A percentile compares a stretch with the other conserved stretches of the same genome.
These are phyloP conservation scores for Sinonovacula constricta DNA, from an alignment of 1,140 invertebrate genomes.

Conservation along the genomic window DNA sequence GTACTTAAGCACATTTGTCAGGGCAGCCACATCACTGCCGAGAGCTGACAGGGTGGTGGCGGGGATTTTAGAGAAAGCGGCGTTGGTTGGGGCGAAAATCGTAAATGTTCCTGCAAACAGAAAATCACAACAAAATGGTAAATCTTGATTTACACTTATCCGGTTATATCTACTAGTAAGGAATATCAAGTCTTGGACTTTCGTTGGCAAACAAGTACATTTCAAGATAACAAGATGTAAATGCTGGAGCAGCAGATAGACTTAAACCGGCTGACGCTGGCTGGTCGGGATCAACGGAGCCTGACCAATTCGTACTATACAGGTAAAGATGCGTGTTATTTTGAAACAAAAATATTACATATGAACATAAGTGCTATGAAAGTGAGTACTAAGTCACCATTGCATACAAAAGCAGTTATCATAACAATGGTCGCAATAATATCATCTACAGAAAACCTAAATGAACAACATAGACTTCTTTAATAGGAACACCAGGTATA, in stretches of 20 bases:
- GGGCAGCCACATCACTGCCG: conserved; percentile 82
- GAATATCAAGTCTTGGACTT: not conserved
- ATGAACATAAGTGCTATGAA: too few species aligned
- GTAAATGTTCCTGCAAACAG: conserved; percentile 83
- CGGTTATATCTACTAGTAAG: not conserved
- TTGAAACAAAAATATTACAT: too few species aligned
- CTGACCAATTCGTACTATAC: too few species aligned
- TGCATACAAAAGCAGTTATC: too few species aligned
- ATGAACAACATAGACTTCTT: too few species aligned
- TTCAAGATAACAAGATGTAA: not conserved
- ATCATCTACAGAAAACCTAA: too few species aligned
- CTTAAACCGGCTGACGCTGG: too few species aligned
- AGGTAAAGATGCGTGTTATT: too few species aligned
- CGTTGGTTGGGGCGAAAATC: conserved; percentile 90
- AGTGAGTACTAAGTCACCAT: too few species aligned
- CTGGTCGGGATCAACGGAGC: too few species aligned
- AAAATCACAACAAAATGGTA: not conserved
- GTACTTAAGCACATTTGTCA: conserved; percentile 86
- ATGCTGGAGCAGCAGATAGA: not conserved
- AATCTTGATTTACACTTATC: not conserved
- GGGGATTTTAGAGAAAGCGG: conserved; percentile 85
- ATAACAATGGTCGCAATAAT: too few species aligned
- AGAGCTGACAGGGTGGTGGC: conserved; percentile 82
- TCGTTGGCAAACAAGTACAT: not conserved
- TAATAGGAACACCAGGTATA: too few species aligned